Conservation (phyloP, 2,888 invertebrate species). For the Rotaria socialis region DNA sequence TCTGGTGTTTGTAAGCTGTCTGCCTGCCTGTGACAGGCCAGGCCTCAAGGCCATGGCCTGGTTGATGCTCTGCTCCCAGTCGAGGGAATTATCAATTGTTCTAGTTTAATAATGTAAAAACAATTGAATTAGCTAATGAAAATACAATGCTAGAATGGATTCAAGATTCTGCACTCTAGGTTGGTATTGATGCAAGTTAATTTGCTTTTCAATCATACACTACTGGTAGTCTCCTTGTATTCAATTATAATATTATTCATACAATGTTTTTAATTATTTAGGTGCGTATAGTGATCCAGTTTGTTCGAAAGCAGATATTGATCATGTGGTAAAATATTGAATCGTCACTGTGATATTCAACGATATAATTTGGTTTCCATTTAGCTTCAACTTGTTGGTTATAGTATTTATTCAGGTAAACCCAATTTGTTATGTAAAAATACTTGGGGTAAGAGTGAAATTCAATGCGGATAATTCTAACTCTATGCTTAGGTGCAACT, state of each 20-base stretch:
- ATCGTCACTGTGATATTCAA: too few relatives aligned
- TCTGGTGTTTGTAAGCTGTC: too few relatives aligned
- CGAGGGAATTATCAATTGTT: background rate
- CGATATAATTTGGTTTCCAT: too few relatives aligned
- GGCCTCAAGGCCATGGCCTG: too few relatives aligned
- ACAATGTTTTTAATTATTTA: background rate
- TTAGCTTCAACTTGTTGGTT: too few relatives aligned
- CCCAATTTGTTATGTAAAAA: too few relatives aligned
- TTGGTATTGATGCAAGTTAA: background rate
- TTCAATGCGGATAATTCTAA: too few relatives aligned
- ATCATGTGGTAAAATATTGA: background rate
- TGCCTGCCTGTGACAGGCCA: too few relatives aligned
- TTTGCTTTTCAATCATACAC: background rate
- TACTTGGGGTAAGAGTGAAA: too few relatives aligned
- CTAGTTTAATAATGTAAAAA: background rate
- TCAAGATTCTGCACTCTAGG: background rate
- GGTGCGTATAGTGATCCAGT: background rate
- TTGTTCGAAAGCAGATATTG: background rate
- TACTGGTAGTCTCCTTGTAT: too few relatives aligned
- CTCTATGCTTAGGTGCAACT: background rate
- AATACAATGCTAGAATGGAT: background rate
- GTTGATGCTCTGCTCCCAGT: too few relatives aligned
- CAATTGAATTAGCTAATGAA: background rate
- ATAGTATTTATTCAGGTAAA: too few relatives aligned
- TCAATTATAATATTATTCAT: background rate